Evolutionary conservation across 2,888 invertebrate genomes (phyloP).

Genomic region (Athalia rosae): DNA sequence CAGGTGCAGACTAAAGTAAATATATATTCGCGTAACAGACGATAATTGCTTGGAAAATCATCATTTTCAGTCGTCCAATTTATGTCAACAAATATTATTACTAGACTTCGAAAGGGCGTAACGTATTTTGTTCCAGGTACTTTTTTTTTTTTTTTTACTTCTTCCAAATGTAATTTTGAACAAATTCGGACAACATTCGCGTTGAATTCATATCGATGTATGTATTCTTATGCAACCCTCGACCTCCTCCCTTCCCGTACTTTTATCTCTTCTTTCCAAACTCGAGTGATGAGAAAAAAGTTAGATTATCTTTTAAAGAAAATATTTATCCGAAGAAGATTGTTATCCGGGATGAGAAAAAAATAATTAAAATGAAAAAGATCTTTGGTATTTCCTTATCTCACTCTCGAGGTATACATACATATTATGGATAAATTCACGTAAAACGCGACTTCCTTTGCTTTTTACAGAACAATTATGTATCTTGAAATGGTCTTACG

Average conservation of each 20-base stretch:
- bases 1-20: not conserved
- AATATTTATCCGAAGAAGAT: conserved; percentile 21
- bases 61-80: too few relatives aligned
- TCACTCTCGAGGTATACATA: not conserved
- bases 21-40: not conserved
- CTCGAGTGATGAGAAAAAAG: conserved; percentile 31
- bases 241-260: not conserved
- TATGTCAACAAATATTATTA: too few relatives aligned
- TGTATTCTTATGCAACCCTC: conserved; percentile 16
- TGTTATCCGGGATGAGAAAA: not conserved
- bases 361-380: not conserved
- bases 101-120: too few relatives aligned
- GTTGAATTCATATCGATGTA: not conserved
- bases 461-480: not conserved
- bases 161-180: too few relatives aligned
- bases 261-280: not conserved
- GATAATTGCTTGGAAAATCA: too few relatives aligned
- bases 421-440: not conserved
- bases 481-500: too few relatives aligned
- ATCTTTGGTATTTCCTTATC: not conserved
- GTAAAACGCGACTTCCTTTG: too few relatives aligned
- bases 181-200: too few relatives aligned
- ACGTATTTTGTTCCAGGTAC: too few relatives aligned
- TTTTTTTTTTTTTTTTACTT: too few relatives aligned
- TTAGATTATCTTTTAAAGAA: conserved; percentile 14